Percentiles rank a stretch among this genome's conserved stretches.
Evolutionary conservation across 2,113 vertebrate genomes (phyloP).

Genomic region (Bettongia penicillata): DNA sequence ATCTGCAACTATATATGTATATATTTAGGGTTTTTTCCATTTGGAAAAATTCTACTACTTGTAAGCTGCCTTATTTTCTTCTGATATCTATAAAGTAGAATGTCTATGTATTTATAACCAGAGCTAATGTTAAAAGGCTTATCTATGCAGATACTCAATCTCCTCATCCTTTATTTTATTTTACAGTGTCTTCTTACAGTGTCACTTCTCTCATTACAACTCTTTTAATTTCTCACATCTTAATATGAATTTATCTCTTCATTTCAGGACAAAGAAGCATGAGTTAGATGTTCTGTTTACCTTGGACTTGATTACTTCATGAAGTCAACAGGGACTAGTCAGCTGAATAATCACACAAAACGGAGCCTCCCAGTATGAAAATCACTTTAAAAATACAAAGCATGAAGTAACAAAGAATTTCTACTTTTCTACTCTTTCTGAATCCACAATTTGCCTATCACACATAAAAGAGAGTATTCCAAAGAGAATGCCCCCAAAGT

Average conservation of each 20-base stretch:
- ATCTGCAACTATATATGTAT: too few species aligned
- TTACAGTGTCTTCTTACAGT: neutral
- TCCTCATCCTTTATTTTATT: neutral
- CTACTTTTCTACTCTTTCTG: neutral
- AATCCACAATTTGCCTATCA: conserved; percentile 52
- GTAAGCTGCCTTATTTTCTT: neutral
- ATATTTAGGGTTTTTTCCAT: neutral
- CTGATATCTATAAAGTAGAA: neutral
- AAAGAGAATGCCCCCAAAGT: conserved; percentile 62
- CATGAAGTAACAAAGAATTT: neutral
- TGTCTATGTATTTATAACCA: neutral
- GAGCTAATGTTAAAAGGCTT: conserved; percentile 1
- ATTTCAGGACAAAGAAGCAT: neutral
- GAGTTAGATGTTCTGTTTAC: neutral
- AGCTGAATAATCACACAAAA: neutral
- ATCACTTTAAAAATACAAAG: conserved; percentile 16
- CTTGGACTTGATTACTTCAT: conserved; percentile 14
- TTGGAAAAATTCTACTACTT: conserved; percentile 34
- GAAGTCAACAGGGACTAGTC: neutral
- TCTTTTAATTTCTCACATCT: neutral
- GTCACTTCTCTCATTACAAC: neutral
- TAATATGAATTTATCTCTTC: conserved; percentile 4
- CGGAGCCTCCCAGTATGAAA: neutral
- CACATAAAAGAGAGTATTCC: conserved; percentile 60
- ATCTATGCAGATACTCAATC: conserved; percentile 29